phyloP scores from a whole-genome alignment of 2,113 vertebrate genomes.

The Apistogramma diplotaenia region DNA sequence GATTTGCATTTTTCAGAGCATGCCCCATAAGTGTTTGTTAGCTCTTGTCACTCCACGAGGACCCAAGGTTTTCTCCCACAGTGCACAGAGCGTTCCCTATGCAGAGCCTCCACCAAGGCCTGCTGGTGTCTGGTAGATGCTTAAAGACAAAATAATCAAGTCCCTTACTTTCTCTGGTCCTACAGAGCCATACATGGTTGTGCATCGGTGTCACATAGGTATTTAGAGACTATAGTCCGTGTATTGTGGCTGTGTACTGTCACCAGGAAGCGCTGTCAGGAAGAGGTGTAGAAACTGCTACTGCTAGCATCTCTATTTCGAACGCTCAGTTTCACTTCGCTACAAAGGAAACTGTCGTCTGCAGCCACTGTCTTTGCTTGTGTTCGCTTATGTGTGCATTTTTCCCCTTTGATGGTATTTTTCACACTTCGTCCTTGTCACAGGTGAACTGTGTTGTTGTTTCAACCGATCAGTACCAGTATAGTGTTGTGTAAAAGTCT shows the following conservation, averaged over 20 bases:
- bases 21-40: conserved; percentile 62
- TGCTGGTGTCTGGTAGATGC: conserved; percentile 36
- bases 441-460: not conserved
- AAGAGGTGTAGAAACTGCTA: not conserved
- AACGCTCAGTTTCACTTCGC: not conserved
- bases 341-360: not conserved
- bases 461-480: not conserved
- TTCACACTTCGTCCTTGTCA: not conserved
- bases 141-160: conserved; percentile 57
- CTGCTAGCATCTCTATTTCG: not conserved
- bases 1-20: conserved; percentile 74
- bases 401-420: not conserved
- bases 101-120: conserved; percentile 26
- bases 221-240: not conserved
- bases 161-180: conserved; percentile 28
- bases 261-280: not conserved
- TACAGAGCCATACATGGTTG: not conserved
- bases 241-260: not conserved
- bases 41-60: conserved; percentile 64
- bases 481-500: not conserved
- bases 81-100: conserved; percentile 37
- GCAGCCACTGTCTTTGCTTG: not conserved
- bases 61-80: conserved; percentile 49
- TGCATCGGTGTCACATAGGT: not conserved
- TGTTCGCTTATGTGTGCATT: not conserved